phyloP scores from a whole-genome alignment of 2,888 invertebrate species.

The Spodoptera picta region DNA sequence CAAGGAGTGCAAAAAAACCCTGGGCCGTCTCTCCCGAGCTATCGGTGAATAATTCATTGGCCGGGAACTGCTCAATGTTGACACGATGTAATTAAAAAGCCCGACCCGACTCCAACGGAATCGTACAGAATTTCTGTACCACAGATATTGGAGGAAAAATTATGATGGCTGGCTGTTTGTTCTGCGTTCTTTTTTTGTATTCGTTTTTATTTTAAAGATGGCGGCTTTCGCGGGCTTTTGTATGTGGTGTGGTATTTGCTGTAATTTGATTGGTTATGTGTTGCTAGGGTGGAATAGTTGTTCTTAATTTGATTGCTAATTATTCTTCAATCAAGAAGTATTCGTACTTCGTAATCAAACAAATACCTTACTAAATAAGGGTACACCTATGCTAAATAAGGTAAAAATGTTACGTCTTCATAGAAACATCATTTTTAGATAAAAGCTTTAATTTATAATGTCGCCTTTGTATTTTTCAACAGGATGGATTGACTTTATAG shows the following conservation, averaged over 20 bases:
- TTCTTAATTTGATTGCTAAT: no score
- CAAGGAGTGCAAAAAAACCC: conserved; percentile 48
- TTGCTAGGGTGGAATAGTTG: neutral
- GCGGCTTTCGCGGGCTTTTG: conserved; percentile 8
- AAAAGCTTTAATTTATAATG: no score
- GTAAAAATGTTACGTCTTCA: no score
- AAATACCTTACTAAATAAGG: no score
- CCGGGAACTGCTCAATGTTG: conserved; percentile 67
- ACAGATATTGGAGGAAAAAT: conserved; percentile 64
- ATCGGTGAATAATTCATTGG: conserved; percentile 78
- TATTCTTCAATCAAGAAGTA: no score
- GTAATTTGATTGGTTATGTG: neutral
- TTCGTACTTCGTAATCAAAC: no score
- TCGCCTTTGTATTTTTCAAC: no score
- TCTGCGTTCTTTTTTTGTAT: neutral
- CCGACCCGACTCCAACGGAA: conserved; percentile 55
- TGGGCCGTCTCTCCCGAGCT: conserved; percentile 44
- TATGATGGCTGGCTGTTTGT: conserved; percentile 46
- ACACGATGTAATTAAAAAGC: conserved; percentile 84
- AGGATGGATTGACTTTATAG: no score
- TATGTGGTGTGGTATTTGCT: conserved; percentile 3
- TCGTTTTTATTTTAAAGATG: conserved; percentile 6
- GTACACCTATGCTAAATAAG: no score
- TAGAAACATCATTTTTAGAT: no score
- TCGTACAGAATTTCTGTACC: conserved; percentile 56